phyloP scores from a whole-genome alignment of 92 coral and sea anemone species.

The Bergia puertoricense region DNA sequence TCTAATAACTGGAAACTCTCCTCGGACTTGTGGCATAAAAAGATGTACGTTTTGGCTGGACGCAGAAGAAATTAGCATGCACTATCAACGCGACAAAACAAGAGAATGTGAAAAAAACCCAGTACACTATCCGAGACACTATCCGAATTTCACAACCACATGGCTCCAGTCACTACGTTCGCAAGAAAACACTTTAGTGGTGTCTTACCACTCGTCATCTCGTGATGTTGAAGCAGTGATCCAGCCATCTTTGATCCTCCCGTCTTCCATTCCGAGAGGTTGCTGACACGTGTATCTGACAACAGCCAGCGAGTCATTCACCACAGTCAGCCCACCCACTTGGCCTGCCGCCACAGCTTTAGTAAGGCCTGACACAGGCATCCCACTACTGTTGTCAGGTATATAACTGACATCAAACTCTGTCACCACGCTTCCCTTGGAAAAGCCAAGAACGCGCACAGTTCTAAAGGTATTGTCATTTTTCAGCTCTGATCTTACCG shows the following conservation, averaged over 20 bases:
- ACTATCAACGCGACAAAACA: too few relatives aligned
- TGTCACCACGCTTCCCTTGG: conserved; percentile 49
- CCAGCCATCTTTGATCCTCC: conserved; percentile 49
- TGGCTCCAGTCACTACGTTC: background rate
- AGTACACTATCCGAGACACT: background rate
- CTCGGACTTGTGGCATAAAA: background rate
- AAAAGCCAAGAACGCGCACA: conserved; percentile 42
- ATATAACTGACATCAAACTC: conserved; percentile 28
- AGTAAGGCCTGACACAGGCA: conserved; percentile 31
- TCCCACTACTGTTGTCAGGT: conserved; percentile 29
- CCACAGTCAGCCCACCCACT: conserved; percentile 45
- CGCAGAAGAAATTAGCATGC: too few relatives aligned
- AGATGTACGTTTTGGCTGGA: too few relatives aligned
- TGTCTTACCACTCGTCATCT: conserved; percentile 2
- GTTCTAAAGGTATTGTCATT: conserved; percentile 49
- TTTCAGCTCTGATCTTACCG: conserved; percentile 37
- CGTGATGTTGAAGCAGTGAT: conserved; percentile 43
- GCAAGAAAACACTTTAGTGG: background rate
- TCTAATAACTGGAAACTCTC: background rate
- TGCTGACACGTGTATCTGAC: conserved; percentile 48
- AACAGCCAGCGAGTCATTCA: conserved; percentile 35
- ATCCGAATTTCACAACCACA: background rate
- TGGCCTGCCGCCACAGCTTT: conserved; percentile 36
- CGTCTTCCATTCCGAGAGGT: conserved; percentile 61
- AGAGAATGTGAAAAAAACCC: too few relatives aligned